A percentile compares a stretch with the other conserved stretches of the same genome.
Conservation (phyloP, 2,797 vertebrate species). For the Columba guinea region DNA sequence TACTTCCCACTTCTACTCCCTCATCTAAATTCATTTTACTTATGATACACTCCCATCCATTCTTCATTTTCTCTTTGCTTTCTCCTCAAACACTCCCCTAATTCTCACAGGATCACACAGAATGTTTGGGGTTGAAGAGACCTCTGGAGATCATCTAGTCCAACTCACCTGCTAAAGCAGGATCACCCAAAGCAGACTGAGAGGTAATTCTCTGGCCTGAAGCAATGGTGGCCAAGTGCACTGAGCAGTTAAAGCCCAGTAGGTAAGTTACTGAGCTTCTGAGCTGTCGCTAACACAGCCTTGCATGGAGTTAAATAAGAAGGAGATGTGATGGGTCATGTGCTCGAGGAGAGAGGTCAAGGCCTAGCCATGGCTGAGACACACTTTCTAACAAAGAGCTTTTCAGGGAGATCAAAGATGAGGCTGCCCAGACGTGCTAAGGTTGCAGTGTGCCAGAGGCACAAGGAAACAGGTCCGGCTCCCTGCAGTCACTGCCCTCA, state of each 20-base stretch:
- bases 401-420: background rate
- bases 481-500: background rate
- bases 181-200: no score
- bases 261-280: background rate
- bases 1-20: background rate
- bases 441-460: background rate
- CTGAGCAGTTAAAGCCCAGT: background rate
- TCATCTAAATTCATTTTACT: background rate
- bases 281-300: background rate
- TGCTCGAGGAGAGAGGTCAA: background rate
- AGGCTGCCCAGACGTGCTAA: background rate
- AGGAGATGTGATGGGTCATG: fast-evolving
- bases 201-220: background rate
- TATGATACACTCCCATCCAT: background rate
- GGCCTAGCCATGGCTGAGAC: background rate
- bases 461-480: background rate
- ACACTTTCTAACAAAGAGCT: background rate
- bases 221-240: background rate
- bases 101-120: background rate
- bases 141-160: no score
- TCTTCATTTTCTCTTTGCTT: background rate
- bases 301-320: background rate
- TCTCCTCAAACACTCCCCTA: background rate
- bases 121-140: no score
- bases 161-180: no score